Evolutionary conservation across 2,797 vertebrate species (phyloP).

Genomic region (Luscinia luscinia): DNA sequence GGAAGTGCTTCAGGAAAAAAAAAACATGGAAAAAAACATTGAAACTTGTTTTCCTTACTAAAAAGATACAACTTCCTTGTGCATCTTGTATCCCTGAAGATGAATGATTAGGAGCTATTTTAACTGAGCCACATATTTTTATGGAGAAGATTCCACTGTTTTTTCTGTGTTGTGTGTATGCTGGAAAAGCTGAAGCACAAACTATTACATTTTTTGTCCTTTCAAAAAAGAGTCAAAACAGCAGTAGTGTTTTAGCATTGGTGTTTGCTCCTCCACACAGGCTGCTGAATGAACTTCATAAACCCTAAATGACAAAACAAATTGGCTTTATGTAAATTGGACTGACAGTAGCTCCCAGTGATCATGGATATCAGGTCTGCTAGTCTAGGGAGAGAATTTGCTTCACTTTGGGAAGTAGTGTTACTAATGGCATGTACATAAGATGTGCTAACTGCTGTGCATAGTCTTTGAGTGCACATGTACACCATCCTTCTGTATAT

Average conservation of each 20-base stretch:
- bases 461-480: background rate
- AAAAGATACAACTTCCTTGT: background rate
- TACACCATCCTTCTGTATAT: background rate
- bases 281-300: background rate
- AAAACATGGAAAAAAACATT: background rate
- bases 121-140: slow-evolving; percentile 37
- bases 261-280: background rate
- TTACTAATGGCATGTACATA: background rate
- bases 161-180: background rate
- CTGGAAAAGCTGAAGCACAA: background rate
- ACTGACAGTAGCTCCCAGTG: slow-evolving; percentile 43
- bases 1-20: background rate
- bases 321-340: slow-evolving; percentile 24
- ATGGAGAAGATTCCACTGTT: slow-evolving; percentile 18
- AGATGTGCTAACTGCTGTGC: background rate
- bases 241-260: background rate
- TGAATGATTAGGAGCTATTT: slow-evolving; percentile 49
- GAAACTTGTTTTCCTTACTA: slow-evolving; percentile 25
- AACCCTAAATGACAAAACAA: slow-evolving; percentile 10
- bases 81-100: slow-evolving; percentile 42
- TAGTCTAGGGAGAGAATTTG: slow-evolving; percentile 6
- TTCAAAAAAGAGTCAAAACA: slow-evolving; percentile 39
- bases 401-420: background rate
- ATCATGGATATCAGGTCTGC: slow-evolving; percentile 3
- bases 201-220: slow-evolving; percentile 20